Conservation (phyloP, 2,888 invertebrate species). For the Corythucha ciliata region DNA sequence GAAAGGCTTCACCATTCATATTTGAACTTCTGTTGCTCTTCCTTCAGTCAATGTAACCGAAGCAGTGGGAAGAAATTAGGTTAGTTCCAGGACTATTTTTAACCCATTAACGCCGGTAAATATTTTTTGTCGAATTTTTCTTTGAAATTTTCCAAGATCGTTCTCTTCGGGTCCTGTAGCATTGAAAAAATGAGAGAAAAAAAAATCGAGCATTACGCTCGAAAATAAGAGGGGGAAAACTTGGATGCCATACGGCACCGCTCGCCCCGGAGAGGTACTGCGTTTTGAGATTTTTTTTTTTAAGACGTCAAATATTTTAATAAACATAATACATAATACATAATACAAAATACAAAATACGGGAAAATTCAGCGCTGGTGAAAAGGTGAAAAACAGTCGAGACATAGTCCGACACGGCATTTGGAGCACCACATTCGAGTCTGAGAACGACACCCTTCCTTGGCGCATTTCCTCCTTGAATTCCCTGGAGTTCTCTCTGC, state of each 20-base stretch:
- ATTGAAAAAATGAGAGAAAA: not conserved
- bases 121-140: slow-evolving; percentile 1
- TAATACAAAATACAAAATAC: not conserved
- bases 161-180: not conserved
- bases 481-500: not conserved
- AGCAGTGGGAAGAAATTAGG: no score
- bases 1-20: no score
- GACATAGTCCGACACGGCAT: not conserved
- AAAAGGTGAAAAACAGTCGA: slow-evolving; percentile 2
- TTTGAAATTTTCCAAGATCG: not conserved
- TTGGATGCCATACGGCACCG: no score
- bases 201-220: no score
- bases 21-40: no score
- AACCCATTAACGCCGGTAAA: slow-evolving; percentile 4
- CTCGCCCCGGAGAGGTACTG: no score
- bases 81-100: no score
- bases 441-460: not conserved
- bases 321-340: slow-evolving; percentile 1
- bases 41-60: no score
- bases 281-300: no score
- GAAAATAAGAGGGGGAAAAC: no score
- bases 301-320: not conserved
- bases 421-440: not conserved
- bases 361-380: slow-evolving; percentile 1
- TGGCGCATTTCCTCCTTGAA: not conserved